These are phyloP conservation scores for Malurus splendens DNA, from an alignment of 2,797 vertebrate species.

Conservation along the genomic window DNA sequence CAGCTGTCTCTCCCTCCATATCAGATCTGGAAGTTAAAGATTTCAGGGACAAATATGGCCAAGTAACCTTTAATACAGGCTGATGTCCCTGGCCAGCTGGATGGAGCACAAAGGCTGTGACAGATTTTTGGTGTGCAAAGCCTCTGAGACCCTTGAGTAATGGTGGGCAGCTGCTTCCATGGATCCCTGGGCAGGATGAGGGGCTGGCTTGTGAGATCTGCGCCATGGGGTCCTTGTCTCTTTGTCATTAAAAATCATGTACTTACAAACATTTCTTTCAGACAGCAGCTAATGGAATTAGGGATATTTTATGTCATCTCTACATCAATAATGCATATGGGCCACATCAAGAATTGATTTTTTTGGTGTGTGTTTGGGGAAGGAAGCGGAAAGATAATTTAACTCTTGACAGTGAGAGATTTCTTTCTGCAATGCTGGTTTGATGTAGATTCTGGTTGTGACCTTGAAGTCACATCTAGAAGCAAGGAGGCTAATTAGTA, in stretches of 20 bases:
- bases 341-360: conserved; percentile 48
- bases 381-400: conserved; percentile 19
- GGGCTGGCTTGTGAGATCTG: background rate
- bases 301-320: conserved; percentile 49
- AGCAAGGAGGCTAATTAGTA: background rate
- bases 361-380: background rate
- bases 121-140: background rate
- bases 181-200: background rate
- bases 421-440: background rate
- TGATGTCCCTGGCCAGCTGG: background rate
- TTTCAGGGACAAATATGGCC: background rate
- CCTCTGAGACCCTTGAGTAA: background rate
- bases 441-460: background rate
- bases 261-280: conserved; percentile 34
- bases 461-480: conserved; percentile 29
- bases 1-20: background rate
- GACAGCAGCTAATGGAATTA: conserved; percentile 57
- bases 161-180: background rate
- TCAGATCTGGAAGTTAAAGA: background rate
- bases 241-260: background rate
- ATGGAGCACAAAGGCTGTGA: background rate
- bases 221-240: background rate
- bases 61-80: background rate
- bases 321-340: conserved; percentile 59
- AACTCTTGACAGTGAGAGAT: background rate